phyloP scores from a whole-genome alignment of 2,888 invertebrate species.

The Sympetrum striolatum region DNA sequence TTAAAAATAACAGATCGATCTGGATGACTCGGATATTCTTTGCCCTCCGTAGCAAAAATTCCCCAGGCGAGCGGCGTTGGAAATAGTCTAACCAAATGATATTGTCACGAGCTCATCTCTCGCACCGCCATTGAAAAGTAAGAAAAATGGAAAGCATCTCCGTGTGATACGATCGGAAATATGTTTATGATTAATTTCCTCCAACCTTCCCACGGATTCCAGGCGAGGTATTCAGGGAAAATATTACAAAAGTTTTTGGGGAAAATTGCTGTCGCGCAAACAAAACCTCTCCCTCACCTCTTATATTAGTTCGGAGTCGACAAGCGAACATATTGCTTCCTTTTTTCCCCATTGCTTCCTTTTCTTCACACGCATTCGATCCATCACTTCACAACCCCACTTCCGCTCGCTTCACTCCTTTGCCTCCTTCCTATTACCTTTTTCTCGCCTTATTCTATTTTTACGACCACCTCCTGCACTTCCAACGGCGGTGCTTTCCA shows the following conservation, averaged over 20 bases:
- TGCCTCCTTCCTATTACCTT: not conserved
- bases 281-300: not conserved
- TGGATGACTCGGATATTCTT: too few species aligned
- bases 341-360: slow-evolving; percentile 18
- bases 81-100: too few species aligned
- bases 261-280: not conserved
- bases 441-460: not conserved
- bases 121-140: not conserved
- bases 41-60: too few species aligned
- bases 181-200: not conserved
- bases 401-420: not conserved
- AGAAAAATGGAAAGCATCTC: not conserved
- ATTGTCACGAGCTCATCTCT: too few species aligned
- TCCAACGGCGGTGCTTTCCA: too few species aligned
- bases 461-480: not conserved
- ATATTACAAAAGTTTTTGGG: not conserved
- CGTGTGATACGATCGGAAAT: not conserved
- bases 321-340: slow-evolving; percentile 36
- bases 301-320: slow-evolving; percentile 17
- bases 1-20: too few species aligned
- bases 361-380: slow-evolving; percentile 19
- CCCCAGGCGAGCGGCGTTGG: too few species aligned
- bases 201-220: not conserved
- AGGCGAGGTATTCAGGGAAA: not conserved
- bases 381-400: not conserved